These are phyloP conservation scores for Perca fluviatilis DNA, from an alignment of 2,113 vertebrate species.

Conservation along the genomic window DNA sequence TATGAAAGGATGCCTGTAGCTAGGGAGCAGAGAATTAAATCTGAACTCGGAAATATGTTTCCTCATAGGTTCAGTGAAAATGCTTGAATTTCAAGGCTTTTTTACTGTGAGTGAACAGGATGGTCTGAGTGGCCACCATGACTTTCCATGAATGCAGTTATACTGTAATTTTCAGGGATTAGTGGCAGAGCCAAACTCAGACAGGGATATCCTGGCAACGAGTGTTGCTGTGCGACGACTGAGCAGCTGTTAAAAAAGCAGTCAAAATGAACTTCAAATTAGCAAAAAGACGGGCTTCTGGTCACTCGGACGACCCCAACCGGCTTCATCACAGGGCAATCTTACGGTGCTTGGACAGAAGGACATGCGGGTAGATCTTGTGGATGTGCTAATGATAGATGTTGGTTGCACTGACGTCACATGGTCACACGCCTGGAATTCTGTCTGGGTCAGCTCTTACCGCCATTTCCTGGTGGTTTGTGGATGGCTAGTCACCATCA, in stretches of 20 bases:
- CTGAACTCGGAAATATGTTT: conserved; percentile 38
- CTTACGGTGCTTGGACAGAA: conserved; percentile 35
- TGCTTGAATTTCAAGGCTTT: conserved; percentile 39
- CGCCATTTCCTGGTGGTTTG: conserved; percentile 76
- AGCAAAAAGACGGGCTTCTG: conserved; percentile 46
- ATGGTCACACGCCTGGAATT: conserved; percentile 76
- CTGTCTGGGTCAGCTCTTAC: conserved; percentile 76
- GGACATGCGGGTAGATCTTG: conserved; percentile 66
- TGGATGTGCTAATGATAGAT: conserved; percentile 82
- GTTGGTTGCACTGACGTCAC: conserved; percentile 82
- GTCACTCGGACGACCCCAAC: conserved; percentile 49
- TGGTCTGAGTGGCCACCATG: conserved; percentile 54
- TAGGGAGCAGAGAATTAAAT: conserved; percentile 33
- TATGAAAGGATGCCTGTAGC: background rate
- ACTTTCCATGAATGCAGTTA: conserved; percentile 77
- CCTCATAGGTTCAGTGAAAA: conserved; percentile 46
- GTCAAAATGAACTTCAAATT: conserved; percentile 57
- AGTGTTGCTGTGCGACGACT: conserved; percentile 46
- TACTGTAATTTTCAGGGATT: conserved; percentile 82
- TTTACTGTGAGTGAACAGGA: conserved; percentile 43
- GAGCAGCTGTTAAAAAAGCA: conserved; percentile 62
- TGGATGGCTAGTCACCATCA: conserved; percentile 65
- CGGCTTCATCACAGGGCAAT: conserved; percentile 45
- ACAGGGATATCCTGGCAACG: conserved; percentile 54
- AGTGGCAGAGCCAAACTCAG: conserved; percentile 75